Base-by-base conservation (phyloP, 2,888 invertebrate species). In the Dolichomitus sp. region DNA sequence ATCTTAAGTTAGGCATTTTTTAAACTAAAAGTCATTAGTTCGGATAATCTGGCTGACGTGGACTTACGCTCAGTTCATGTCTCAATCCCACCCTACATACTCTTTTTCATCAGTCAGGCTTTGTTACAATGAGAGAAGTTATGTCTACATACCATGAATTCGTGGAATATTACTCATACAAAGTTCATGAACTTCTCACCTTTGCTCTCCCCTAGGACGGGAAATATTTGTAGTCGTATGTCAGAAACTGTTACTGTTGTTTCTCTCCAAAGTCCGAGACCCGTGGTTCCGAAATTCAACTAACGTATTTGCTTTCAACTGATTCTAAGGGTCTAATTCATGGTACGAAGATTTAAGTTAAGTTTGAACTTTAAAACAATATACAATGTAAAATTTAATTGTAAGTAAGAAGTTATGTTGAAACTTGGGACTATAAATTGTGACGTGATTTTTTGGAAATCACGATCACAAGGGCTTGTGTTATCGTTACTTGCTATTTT, bases 11-110 rank as follows among this genome's bases (percentile, higher is more conserved):
- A n/a, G n/a, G n/a, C n/a, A n/a, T 23, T 23, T 23, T 23, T 23
- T 23, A 23, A 1, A 23, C 23, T 1, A 1, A 23, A 2, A 23
- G 23, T 73, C 59, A 72, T n/a, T 52, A 57, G 72, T 19, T 57
- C 79, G n/a, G n/a, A n/a, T n/a, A 79, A 79, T 79, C 72, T 45
- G 42, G 65, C 12, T 52, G 42, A 6, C 57, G 37, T 48, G 66
- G 72, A 79, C 78, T 72, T 57, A 12, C 33, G 37, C 4, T 33
- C 23, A 23, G 65, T 65, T 78, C 30, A 37, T 54, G 19, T 54
- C 27, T 30, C 30, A 33, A 19, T 75, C n/a, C 65, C 33, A 42
- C 54, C 12, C n/a, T n/a, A 48, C 66, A 59, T 66, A 48, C 72
- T 7, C 23, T 61, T 52, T 33, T 45, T 57, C 30, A 48, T n/a